These are phyloP conservation scores for Copsychus sechellarum DNA, from an alignment of 2,113 vertebrate species.

Conservation along the genomic window DNA sequence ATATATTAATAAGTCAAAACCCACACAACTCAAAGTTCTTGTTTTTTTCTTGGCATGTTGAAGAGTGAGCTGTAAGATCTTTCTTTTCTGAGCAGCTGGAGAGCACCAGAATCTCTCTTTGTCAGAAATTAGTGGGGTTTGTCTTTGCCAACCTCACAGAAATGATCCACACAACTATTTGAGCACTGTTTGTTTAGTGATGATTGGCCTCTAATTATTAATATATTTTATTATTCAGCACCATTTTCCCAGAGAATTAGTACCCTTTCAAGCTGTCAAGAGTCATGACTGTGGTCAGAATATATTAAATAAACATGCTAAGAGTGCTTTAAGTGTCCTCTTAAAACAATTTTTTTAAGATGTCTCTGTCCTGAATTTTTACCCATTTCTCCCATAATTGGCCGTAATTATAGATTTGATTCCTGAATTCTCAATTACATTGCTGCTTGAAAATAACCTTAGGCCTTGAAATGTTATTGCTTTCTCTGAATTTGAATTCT, in stretches of 20 bases:
- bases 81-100: neutral
- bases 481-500: neutral
- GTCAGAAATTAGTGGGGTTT: neutral
- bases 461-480: neutral
- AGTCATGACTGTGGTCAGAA: neutral
- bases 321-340: neutral
- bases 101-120: neutral
- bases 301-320: neutral
- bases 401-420: neutral
- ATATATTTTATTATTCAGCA: neutral
- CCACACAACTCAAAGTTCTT: neutral
- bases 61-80: neutral
- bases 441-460: neutral
- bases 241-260: neutral
- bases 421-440: neutral
- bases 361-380: neutral
- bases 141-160: neutral
- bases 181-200: neutral
- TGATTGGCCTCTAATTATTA: neutral
- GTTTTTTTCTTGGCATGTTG: neutral
- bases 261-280: neutral
- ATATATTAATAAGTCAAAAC: neutral
- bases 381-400: neutral
- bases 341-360: neutral
- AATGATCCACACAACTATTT: neutral